Percentiles rank a stretch among this genome's conserved stretches.
phyloP scores from a whole-genome alignment of 2,888 invertebrate species.

The Epinotia demarniana region DNA sequence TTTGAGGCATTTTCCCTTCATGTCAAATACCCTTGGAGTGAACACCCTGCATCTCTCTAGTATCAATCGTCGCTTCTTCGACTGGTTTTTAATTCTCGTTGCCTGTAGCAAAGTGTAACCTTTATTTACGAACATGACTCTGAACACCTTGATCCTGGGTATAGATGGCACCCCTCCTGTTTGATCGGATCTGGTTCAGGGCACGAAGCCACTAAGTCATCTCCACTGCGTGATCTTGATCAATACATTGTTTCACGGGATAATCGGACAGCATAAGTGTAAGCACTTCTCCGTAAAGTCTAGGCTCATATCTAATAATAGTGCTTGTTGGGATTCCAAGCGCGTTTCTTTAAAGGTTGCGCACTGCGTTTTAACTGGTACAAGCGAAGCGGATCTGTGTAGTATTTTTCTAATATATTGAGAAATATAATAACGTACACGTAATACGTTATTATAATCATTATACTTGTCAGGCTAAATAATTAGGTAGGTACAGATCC shows the following conservation, averaged over 20 bases:
- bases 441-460: background rate
- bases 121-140: background rate
- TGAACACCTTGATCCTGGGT: slow-evolving; percentile 8
- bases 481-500: background rate
- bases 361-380: background rate
- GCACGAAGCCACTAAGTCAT: slow-evolving; percentile 37
- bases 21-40: no score
- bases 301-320: slow-evolving; percentile 37
- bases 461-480: background rate
- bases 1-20: no score
- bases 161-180: slow-evolving; percentile 13
- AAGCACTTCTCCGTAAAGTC: slow-evolving; percentile 31
- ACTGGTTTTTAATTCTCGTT: no score
- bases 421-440: no score
- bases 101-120: no score
- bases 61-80: no score
- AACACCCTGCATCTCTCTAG: no score
- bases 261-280: slow-evolving; percentile 28
- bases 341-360: slow-evolving; percentile 60
- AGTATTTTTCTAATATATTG: background rate
- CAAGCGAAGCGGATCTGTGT: slow-evolving; percentile 10
- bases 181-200: slow-evolving; percentile 20
- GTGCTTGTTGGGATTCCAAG: slow-evolving; percentile 62
- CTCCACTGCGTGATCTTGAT: slow-evolving; percentile 33
- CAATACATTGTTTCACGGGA: slow-evolving; percentile 19